Evolutionary conservation across 1,140 invertebrate species (phyloP).

Genomic region (Drosophila trapezifrons): DNA sequence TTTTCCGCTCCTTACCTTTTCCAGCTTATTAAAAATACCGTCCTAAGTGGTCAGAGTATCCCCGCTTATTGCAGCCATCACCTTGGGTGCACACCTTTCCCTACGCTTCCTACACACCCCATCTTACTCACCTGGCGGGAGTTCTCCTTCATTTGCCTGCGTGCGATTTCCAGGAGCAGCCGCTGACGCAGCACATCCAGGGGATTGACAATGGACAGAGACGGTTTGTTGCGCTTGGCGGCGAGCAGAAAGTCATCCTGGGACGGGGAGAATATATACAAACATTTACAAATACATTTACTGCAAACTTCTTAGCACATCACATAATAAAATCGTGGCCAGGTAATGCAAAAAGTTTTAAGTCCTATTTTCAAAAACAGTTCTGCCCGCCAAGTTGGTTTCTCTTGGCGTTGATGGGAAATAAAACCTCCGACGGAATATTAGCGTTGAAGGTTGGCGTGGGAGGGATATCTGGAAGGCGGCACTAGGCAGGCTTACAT

Average conservation of each 20-base stretch:
- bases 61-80: slow-evolving; percentile 9
- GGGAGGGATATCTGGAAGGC: slow-evolving; percentile 1
- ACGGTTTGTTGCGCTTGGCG: slow-evolving; percentile 87
- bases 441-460: slow-evolving; percentile 3
- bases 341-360: slow-evolving; percentile 48
- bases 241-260: slow-evolving; percentile 51
- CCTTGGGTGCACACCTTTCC: neutral
- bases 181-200: slow-evolving; percentile 91
- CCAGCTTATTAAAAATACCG: slow-evolving; percentile 74
- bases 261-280: slow-evolving; percentile 26
- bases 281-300: slow-evolving; percentile 39
- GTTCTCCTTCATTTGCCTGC: slow-evolving; percentile 89
- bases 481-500: slow-evolving; percentile 8
- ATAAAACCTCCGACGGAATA: slow-evolving; percentile 3
- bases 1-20: slow-evolving; percentile 50
- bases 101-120: neutral
- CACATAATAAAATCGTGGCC: slow-evolving; percentile 27
- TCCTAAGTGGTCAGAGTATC: slow-evolving; percentile 38
- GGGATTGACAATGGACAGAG: slow-evolving; percentile 91
- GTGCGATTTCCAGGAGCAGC: slow-evolving; percentile 89
- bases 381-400: slow-evolving; percentile 15
- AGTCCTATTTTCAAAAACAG: slow-evolving; percentile 28
- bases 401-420: slow-evolving; percentile 21
- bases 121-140: slow-evolving; percentile 85
- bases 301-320: slow-evolving; percentile 29